Conservation (phyloP, 2,113 vertebrate species). For the Cyphomyrus plagiostoma region DNA sequence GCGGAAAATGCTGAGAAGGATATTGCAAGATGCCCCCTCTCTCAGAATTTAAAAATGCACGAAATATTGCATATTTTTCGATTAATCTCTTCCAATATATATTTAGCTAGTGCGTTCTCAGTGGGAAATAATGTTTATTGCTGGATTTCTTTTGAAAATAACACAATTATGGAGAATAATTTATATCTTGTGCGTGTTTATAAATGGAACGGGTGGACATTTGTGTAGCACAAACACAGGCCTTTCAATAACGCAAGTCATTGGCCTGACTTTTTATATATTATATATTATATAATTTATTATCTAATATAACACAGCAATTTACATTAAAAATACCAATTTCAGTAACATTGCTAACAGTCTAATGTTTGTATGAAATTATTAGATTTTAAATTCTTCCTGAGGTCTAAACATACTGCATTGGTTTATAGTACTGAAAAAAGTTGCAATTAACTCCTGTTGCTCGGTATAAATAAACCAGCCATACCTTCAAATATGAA, state of each 20-base stretch:
- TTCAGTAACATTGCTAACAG: neutral
- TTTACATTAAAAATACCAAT: neutral
- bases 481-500: slow-evolving; percentile 14
- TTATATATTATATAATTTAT: neutral
- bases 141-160: neutral
- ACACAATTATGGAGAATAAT: neutral
- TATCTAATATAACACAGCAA: neutral
- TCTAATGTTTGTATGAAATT: neutral
- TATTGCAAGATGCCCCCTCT: neutral
- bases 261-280: neutral
- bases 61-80: neutral
- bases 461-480: slow-evolving; percentile 10
- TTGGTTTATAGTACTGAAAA: neutral
- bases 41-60: neutral
- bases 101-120: neutral
- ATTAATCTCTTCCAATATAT: neutral
- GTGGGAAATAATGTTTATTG: neutral
- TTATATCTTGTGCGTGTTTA: neutral
- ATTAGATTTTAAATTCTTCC: neutral
- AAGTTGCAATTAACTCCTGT: neutral
- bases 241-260: neutral
- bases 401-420: neutral
- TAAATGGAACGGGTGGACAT: neutral
- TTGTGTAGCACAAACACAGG: neutral
- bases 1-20: neutral